Base-by-base conservation (phyloP, 2,888 invertebrate genomes). In the Leucophenga montana region DNA sequence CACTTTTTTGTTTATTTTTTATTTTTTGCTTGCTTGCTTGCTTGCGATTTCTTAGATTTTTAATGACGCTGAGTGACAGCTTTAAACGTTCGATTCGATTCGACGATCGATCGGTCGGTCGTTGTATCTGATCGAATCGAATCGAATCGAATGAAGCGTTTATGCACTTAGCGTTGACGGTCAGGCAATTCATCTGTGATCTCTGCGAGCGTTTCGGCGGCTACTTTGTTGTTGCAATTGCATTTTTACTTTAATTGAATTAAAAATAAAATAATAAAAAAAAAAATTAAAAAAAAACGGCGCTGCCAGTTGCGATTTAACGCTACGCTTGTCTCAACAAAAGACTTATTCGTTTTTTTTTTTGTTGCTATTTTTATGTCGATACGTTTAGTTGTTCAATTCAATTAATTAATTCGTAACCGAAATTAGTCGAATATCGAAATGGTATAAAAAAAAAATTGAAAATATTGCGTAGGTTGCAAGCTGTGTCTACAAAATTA, bases 11-110 rank as follows among this genome's bases (percentile, higher is more conserved):
- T 20, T 56, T 59, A 3, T 33, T 22, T 31, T 59, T 31, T 33
- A 16, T 59, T 22, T 31, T 59, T 33, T 59, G 13, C 1, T 18
- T 33, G n/a, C n/a, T 27, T 14, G 31, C 33, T 39, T 39, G 39
- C 9, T 39, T 39, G 39, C 39, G 39, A 39, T 39, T 39, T 39
- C 39, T 39, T 39, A 39, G 39, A 39, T 39, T 39, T 39, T 59
- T 59, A 59, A 59, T 59, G 59, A 59, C 14, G 20, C 27, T 59
- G 22, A 59, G 59, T 59, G 59, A 59, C 59, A 59, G 59, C 59
- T 59, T 59, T 59, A 27, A 56, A 27, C 13, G 56, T 56, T 56
- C 56, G 27, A 22, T 22, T 27, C 27, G 27, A 27, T 6, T 22
- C 33, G 16, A 33, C 33, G 59, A 33, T 16, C 33, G 33, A 59